Conservation (phyloP, 53 echinoderm and acorn worm species). For the Patiria pectinifera region DNA sequence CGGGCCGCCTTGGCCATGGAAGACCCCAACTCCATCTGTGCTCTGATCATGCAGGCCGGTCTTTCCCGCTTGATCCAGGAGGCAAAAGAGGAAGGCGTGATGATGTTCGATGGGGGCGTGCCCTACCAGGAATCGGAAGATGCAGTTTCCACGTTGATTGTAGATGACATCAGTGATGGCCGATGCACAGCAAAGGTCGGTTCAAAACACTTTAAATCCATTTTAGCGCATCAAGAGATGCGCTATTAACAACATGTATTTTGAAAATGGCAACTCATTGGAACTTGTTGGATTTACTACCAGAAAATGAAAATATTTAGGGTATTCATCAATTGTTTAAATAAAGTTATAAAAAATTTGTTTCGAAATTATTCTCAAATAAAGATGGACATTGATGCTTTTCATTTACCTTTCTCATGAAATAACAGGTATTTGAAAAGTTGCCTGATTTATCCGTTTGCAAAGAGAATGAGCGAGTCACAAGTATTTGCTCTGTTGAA, state of each 20-base stretch:
- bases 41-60: slow-evolving; percentile 2
- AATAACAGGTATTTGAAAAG: not conserved
- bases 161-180: not conserved
- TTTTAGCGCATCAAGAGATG: no score
- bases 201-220: not conserved
- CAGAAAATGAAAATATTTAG: no score
- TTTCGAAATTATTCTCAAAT: no score
- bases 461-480: not conserved
- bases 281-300: no score
- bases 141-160: not conserved
- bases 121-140: not conserved
- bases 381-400: no score
- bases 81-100: not conserved
- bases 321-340: no score
- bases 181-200: not conserved
- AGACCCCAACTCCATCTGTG: slow-evolving; percentile 15
- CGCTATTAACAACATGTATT: no score
- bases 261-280: no score
- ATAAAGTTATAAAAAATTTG: no score
- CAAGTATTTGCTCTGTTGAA: not conserved
- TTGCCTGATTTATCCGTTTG: not conserved
- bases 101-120: not conserved
- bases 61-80: not conserved
- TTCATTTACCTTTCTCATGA: not conserved
- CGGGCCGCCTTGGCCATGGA: not conserved